Base-by-base conservation (phyloP, 1,140 invertebrate species). In the Sitophilus oryzae region DNA sequence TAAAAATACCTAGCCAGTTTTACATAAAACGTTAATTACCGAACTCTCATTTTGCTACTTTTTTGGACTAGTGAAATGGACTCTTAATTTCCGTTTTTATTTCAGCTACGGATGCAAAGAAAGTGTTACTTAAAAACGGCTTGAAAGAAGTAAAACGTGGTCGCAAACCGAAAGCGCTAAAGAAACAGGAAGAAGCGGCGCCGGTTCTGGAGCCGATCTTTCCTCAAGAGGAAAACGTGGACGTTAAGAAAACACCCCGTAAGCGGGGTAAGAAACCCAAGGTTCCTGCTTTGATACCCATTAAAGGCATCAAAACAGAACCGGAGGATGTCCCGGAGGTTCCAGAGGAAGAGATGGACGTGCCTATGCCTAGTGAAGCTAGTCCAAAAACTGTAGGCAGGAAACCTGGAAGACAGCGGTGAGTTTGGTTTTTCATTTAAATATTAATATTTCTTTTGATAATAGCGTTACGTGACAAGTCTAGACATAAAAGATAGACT, bases 111-210 rank as follows among this genome's bases (percentile, higher is more conserved):
- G 63, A 67, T 52, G 52, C 42, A 40, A 68, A 69, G 55, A 65
- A 69, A 52, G 54, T 59, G n/a, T 47, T 71, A 30, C 45, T 71
- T 9, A 65, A 65, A 52, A 71, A 69, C 55, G 66, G 65, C 16
- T 44, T 62, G 6, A 67, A 61, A 18, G 48, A 64, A 56, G 43
- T 59, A 4, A 58, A 59, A 60, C 50, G 36, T 4, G 54, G 49
- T 23, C 43, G 52, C 20, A 60, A 52, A 41, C 45, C 45, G 3
- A 58, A 52, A 49, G 25, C 40, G 20, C 30, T 2, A 19, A 46
- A 57, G 50, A 40, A 22, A 15, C 22, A 43, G 2, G 60, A 66
- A 2, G 57, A 60, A 19, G 38, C 23, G 18, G 62, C 63, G 9
- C 66, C 61, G 1, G 60, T 66, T 21, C 46, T 67, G 19, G 66